Conservation (phyloP, 2,113 vertebrate genomes). For the Genyomyrus donnyi region DNA sequence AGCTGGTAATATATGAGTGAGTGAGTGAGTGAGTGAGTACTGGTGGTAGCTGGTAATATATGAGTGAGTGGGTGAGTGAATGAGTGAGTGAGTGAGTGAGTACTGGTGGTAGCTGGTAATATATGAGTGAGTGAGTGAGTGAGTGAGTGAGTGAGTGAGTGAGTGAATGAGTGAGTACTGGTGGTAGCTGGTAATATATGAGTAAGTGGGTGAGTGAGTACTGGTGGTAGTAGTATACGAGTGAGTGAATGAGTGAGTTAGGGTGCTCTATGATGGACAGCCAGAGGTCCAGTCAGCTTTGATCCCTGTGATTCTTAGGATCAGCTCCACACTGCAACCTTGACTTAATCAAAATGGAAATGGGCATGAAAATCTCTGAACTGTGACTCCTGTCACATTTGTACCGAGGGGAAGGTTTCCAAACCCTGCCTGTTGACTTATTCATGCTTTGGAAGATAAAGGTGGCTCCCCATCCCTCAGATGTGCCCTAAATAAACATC, state of each 20-base stretch:
- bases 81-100: neutral
- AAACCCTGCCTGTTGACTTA: neutral
- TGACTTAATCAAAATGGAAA: neutral
- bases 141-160: neutral
- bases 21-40: neutral
- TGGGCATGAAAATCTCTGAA: neutral
- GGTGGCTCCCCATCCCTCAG: neutral
- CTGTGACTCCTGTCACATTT: neutral
- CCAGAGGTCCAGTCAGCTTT: neutral
- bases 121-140: too few relatives aligned
- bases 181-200: too few relatives aligned
- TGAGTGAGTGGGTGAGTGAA: neutral
- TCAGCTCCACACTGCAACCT: neutral
- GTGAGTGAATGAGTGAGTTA: neutral
- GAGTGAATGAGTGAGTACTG: too few relatives aligned
- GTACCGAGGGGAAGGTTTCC: neutral
- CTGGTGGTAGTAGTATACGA: neutral
- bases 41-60: too few relatives aligned
- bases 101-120: neutral
- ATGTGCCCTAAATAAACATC: constrained; percentile 4
- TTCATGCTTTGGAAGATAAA: constrained; percentile 2
- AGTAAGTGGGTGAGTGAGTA: neutral
- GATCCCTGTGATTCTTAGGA: neutral
- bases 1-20: neutral
- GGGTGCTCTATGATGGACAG: neutral